Base-by-base conservation (phyloP, 2,797 vertebrate genomes). In the Adelosebastes latens region DNA sequence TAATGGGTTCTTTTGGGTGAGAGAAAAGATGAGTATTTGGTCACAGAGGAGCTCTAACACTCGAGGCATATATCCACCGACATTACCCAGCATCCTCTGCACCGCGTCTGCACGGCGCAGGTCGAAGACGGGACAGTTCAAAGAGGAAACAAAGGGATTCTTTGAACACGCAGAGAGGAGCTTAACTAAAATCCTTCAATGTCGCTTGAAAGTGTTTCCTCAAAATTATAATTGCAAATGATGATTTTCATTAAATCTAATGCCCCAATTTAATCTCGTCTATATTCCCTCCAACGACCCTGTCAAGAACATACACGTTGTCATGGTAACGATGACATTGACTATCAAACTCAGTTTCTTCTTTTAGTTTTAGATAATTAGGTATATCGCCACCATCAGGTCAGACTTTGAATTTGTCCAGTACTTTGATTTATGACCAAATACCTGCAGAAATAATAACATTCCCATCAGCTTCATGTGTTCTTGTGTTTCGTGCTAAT, bases 1-100 rank as follows among this genome's bases (percentile, higher is more conserved):
- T 95, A 94, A 94, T 94, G 83, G 90, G 77, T 90, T 94, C 86
- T 93, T 94, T 88, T 88, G 79, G 88, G 58, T 74, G 89, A 88
- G 79, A 72, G 70, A 83, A 72, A 80, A 89, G 86, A 92, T 87
- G 86, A 89, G 84, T 71, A 79, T 93, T 92, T 89, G 82, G 88
- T 83, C 91, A 89, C 92, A 89, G 88, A 92, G 92, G 89, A 92
- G 75, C 86, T 77, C 24, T 79, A 34, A 8, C 85, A 85, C 92
- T 88, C 67, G 72, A 92, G 93, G 90, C 87, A 25, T 36, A 39
- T 56, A 75, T 85, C 77, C 66, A 4, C 65, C 53, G 73, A 74
- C 67, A 80, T 89, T 82, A 83, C 79, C 89, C 80, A 76, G 72
- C 32, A 80, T 84, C 46, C 81, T 62, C 60, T 70, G 62, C 79